Percentiles rank a stretch among this genome's conserved stretches.
phyloP scores from a whole-genome alignment of 2,113 vertebrate genomes.

The Cygnus buccinator region DNA sequence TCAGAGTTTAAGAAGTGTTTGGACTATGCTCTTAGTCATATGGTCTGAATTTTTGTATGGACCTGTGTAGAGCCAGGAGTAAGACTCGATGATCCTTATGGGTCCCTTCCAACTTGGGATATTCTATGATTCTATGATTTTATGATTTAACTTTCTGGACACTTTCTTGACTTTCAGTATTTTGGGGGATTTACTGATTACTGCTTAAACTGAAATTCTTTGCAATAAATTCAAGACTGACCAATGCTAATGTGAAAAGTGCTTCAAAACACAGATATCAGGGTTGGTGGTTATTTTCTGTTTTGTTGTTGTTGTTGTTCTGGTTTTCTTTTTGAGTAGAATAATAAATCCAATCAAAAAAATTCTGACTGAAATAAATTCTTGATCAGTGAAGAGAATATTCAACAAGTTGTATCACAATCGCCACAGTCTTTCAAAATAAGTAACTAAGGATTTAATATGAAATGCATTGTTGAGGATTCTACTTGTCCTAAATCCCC shows the following conservation, averaged over 20 bases:
- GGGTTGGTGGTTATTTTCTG: background rate
- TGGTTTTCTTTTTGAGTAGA: background rate
- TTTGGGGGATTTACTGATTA: background rate
- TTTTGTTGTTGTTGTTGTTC: background rate
- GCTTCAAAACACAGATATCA: background rate
- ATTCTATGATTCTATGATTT: too few relatives aligned
- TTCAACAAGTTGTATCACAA: background rate
- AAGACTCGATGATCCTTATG: too few relatives aligned
- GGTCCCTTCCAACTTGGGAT: too few relatives aligned
- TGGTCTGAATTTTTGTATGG: too few relatives aligned
- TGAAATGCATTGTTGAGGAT: background rate
- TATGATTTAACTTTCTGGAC: background rate
- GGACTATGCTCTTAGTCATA: too few relatives aligned
- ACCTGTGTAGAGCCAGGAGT: too few relatives aligned
- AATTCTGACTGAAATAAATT: background rate
- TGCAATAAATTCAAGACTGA: background rate
- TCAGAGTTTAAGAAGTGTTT: too few relatives aligned
- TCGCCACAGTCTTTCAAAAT: background rate
- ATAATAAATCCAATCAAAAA: background rate
- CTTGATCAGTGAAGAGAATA: background rate
- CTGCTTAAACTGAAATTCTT: background rate
- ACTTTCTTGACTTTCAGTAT: background rate
- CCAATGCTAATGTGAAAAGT: background rate
- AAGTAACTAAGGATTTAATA: background rate
- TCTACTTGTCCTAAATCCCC: background rate